Conservation (phyloP, 2,888 invertebrate genomes). For the Plebejus anna region DNA sequence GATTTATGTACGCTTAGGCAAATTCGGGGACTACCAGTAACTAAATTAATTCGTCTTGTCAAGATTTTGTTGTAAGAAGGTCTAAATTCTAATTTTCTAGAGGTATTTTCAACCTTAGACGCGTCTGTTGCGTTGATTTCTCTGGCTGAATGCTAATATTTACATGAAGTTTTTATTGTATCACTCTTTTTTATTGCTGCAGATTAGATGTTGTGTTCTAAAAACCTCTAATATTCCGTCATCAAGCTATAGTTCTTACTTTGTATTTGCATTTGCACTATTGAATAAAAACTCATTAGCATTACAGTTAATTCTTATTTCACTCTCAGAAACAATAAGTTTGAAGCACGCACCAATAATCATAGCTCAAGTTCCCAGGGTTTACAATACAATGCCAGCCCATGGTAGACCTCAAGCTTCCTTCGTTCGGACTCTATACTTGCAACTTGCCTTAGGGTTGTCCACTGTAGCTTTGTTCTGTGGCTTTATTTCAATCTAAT, state of each 20-base stretch:
- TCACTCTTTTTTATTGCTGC: neutral
- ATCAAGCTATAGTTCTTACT: neutral
- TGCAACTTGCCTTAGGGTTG: slow-evolving; percentile 20
- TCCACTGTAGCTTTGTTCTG: neutral
- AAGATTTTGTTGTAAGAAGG: neutral
- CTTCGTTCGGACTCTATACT: slow-evolving; percentile 35
- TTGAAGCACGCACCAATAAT: slow-evolving; percentile 41
- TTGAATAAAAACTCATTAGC: slow-evolving; percentile 6
- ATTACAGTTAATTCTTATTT: slow-evolving; percentile 33
- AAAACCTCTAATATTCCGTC: neutral
- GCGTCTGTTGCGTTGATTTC: neutral
- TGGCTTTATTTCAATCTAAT: too few relatives aligned
- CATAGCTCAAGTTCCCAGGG: slow-evolving; percentile 51
- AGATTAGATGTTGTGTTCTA: neutral
- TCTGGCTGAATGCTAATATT: neutral
- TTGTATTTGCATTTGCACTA: neutral
- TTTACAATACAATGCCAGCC: slow-evolving; percentile 50
- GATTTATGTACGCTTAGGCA: slow-evolving; percentile 52
- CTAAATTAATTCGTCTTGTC: neutral
- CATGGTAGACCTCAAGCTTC: slow-evolving; percentile 44
- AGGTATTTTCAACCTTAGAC: neutral
- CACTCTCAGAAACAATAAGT: slow-evolving; percentile 41
- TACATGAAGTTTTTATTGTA: neutral
- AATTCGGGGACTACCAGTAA: slow-evolving; percentile 25
- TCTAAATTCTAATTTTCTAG: neutral